Percentiles rank a stretch among this genome's conserved stretches.
Evolutionary conservation across 2,888 invertebrate genomes (phyloP).

Genomic region (Theodoxus fluviatilis): DNA sequence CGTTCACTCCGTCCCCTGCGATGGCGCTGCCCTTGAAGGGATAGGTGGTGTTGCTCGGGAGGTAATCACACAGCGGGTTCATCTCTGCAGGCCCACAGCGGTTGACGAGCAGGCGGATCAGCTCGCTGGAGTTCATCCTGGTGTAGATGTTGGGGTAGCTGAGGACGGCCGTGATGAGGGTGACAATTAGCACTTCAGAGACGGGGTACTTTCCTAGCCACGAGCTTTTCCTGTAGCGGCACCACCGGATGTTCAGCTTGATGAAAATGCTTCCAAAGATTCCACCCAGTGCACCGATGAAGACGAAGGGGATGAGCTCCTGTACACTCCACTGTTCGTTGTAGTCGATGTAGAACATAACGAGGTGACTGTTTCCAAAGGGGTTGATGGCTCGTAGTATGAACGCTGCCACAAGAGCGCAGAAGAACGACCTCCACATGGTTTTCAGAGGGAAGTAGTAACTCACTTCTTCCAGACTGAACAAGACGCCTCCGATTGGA

Average conservation of each 20-base stretch:
- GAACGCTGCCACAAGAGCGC: slow-evolving; percentile 96
- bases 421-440: slow-evolving; percentile 98
- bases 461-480: slow-evolving; percentile 97
- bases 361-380: slow-evolving; percentile 98
- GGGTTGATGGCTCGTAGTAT: slow-evolving; percentile 96
- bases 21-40: slow-evolving; percentile 46
- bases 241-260: slow-evolving; percentile 95
- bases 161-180: slow-evolving; percentile 88
- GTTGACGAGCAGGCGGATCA: slow-evolving; percentile 92
- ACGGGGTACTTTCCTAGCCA: slow-evolving; percentile 96
- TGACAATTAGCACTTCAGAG: slow-evolving; percentile 88
- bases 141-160: slow-evolving; percentile 98
- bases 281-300: slow-evolving; percentile 96
- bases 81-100: slow-evolving; percentile 87
- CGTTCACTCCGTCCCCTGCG: slow-evolving; percentile 67
- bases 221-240: slow-evolving; percentile 89
- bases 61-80: slow-evolving; percentile 74
- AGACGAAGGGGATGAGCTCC: slow-evolving; percentile 94
- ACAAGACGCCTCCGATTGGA: slow-evolving; percentile 96
- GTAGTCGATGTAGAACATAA: slow-evolving; percentile 97
- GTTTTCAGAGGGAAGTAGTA: slow-evolving; percentile 99
- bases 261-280: slow-evolving; percentile 96
- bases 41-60: slow-evolving; percentile 82
- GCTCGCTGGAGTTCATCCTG: slow-evolving; percentile 92
- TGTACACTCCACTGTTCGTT: slow-evolving; percentile 96